Evolutionary conservation across 2,888 invertebrate species (phyloP), one percentile per base, ranked within the genome.

Genomic region (Scaptomyza polygonia): DNA sequence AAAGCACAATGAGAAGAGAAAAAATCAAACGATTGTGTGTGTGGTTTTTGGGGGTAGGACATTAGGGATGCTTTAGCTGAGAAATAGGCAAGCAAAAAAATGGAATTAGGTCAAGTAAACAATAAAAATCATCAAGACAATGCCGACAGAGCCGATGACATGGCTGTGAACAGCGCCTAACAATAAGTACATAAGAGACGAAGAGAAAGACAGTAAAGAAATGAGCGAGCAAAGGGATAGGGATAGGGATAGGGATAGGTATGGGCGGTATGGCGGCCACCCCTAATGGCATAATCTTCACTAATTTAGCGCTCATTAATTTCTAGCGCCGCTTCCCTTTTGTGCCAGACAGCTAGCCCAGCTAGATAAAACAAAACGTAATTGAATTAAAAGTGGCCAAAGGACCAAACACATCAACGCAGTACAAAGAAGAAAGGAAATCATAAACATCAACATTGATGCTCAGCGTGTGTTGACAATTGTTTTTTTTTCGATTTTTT

Each of bases 271-370:
- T n/a, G n/a, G 3, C n/a, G 58, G 63, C 76, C 42, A 75, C 86
- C 80, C 83, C 83, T 88, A 89, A 88, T 88, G 89, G 83, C 87
- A 79, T 89, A 87, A 90, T 89, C 87, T 86, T 73, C 69, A 81
- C 87, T 84, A 89, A 88, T 88, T 90, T 88, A 83, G 83, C 79
- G 73, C 87, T 86, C 89, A 89, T 89, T 88, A 88, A 89, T 88
- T 89, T 87, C 79, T 67, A 79, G 72, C 83, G 72, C 67, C 74
- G 53, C 36, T 39, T 53, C 61, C 57, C 65, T 45, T 45, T 47
- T 44, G 40, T 8, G 40, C 53, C 18, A 32, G 30, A 0, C 4
- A 32, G 11, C 30, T 11, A 68, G 63, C 65, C 65, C 54, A 67
- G 47, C 56, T 65, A 67, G 79, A 76, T 78, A 74, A 65, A 71